Base-by-base conservation (phyloP, 2,797 vertebrate species). In the Enteromius radiatus region DNA sequence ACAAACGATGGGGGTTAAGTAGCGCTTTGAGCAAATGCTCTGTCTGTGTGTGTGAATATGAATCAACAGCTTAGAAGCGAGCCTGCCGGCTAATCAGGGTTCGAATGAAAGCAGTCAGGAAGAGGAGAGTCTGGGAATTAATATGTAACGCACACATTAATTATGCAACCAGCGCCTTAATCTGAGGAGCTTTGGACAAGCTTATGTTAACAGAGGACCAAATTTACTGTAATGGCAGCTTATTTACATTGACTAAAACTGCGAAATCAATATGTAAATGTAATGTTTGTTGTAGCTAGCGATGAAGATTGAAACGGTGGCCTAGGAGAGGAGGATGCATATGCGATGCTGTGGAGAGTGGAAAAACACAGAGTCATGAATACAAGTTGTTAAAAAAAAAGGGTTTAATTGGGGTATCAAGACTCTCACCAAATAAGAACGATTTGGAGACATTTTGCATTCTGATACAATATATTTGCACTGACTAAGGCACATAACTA, bases 181-280 rank as follows among this genome's bases (percentile, higher is more conserved):
- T 97, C 95, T 97, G 95, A 89, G 92, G 93, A 96, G 95, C 97
- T 96, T 97, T 97, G 96, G 95, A 97, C 94, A 96, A 96, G 97
- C 96, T 96, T 97, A 94, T 97, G 97, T 98, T 98, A 99, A 98
- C 97, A 97, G 95, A 96, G 96, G 96, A 96, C 95, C 97, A 99
- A 97, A 99, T 99, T 97, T 98, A 98, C 96, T 97, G 96, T 98
- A 98, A 99, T 99, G 97, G 98, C 96, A 95, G 96, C 96, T 97
- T 99, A 99, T 99, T 99, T 99, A 98, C 98, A 99, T 97, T 98
- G 97, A 99, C 97, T 98, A 97, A 99, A 99, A 98, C 97, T 97
- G 96, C 95, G 96, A 97, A 98, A 98, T 99, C 97, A 96, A 97
- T 98, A 99, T 99, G 98, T 98, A 98, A 98, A 99, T 99, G 97